Evolutionary conservation across 2,888 invertebrate genomes (phyloP).

Genomic region (Cosmopolites sordidus): DNA sequence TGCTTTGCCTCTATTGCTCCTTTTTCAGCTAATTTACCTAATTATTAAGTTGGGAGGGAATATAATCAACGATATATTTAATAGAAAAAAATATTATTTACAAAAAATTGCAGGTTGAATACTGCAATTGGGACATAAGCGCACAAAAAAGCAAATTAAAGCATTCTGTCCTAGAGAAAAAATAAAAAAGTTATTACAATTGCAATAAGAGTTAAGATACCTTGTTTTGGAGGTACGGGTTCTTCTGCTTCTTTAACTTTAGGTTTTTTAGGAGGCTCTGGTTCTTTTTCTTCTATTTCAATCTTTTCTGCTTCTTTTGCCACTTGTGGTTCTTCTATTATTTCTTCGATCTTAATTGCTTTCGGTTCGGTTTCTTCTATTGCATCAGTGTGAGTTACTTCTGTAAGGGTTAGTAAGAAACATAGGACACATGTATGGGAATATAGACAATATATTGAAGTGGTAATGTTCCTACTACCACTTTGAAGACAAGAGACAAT

Average conservation of each 20-base stretch:
- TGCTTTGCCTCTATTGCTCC: constrained; percentile 34
- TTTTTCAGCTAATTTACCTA: constrained; percentile 34
- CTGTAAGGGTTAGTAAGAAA: constrained; percentile 40
- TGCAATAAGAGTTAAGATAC: constrained; percentile 19
- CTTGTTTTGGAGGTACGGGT: constrained; percentile 32
- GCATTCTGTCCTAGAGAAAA: constrained; percentile 1
- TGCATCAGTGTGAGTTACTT: constrained; percentile 48
- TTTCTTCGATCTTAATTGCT: constrained; percentile 51
- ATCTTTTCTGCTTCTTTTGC: constrained; percentile 38
- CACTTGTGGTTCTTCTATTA: constrained; percentile 48
- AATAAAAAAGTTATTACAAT: neutral
- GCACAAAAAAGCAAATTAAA: constrained; percentile 16
- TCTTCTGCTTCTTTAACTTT: constrained; percentile 37
- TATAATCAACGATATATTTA: neutral
- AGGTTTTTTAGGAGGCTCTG: constrained; percentile 36
- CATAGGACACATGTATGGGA: constrained; percentile 4
- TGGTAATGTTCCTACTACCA: neutral
- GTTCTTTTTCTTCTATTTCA: constrained; percentile 38
- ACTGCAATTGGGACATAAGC: constrained; percentile 17
- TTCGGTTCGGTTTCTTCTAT: constrained; percentile 43
- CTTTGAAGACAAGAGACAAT: neutral
- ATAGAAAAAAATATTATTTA: too few species aligned
- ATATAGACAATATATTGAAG: neutral
- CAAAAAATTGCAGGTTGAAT: too few species aligned
- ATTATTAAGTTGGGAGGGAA: constrained; percentile 18